Percentiles rank a stretch among this genome's conserved stretches.
Evolutionary conservation across 2,797 vertebrate species (phyloP).

Genomic region (Centropyge bicolor): DNA sequence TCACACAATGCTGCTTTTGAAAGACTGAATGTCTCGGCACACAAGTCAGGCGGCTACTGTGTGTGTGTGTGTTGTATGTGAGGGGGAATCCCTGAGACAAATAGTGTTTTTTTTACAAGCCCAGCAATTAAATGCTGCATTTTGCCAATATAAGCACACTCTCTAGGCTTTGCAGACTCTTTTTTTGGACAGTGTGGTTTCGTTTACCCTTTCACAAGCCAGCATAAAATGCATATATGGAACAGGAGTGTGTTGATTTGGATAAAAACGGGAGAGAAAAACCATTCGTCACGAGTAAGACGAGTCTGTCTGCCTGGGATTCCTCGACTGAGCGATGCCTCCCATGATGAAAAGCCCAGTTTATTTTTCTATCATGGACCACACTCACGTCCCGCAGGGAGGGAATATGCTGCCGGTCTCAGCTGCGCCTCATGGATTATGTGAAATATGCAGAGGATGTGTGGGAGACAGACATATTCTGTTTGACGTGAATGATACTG

Average conservation of each 20-base stretch:
- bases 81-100: slow-evolving; percentile 76
- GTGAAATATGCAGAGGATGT: slow-evolving; percentile 76
- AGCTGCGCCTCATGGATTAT: slow-evolving; percentile 74
- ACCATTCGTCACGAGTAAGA: slow-evolving; percentile 35
- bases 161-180: slow-evolving; percentile 33
- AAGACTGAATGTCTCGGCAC: slow-evolving; percentile 75
- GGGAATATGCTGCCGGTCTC: slow-evolving; percentile 66
- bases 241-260: slow-evolving; percentile 52
- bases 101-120: slow-evolving; percentile 45
- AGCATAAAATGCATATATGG: slow-evolving; percentile 48
- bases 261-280: slow-evolving; percentile 36
- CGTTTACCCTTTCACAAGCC: slow-evolving; percentile 44
- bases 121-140: slow-evolving; percentile 50
- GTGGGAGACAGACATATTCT: slow-evolving; percentile 74
- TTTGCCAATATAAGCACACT: slow-evolving; percentile 61
- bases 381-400: slow-evolving; percentile 62
- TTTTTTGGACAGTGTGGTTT: slow-evolving; percentile 55
- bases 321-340: slow-evolving; percentile 62
- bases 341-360: slow-evolving; percentile 74
- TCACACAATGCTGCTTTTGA: slow-evolving; percentile 85
- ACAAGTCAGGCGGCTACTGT: slow-evolving; percentile 43
- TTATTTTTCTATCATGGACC: slow-evolving; percentile 73
- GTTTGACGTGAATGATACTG: slow-evolving; percentile 66
- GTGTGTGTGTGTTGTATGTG: slow-evolving; percentile 25
- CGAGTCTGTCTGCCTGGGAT: slow-evolving; percentile 55